Conservation (phyloP, 2,888 invertebrate genomes). For the Glaucopsyche alexis region DNA sequence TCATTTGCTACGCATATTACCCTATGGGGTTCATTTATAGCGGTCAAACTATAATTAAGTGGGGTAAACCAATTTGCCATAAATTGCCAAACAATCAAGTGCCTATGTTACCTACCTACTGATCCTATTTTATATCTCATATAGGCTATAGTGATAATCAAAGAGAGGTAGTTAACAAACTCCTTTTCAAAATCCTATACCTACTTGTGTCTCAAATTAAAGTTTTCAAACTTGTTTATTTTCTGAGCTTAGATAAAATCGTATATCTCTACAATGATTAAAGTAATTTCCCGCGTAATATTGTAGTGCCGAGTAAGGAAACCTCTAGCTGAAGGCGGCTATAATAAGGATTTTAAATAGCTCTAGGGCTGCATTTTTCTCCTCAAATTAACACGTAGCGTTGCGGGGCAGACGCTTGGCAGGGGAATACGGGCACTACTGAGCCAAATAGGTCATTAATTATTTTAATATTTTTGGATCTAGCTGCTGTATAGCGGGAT, state of each 20-base stretch:
- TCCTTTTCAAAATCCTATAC: background rate
- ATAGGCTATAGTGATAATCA: background rate
- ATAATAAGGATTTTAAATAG: conserved; percentile 3
- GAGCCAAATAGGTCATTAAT: conserved; percentile 43
- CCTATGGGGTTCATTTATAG: conserved; percentile 6
- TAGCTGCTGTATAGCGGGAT: conserved; percentile 18
- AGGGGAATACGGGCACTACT: conserved; percentile 38
- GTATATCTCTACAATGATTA: background rate
- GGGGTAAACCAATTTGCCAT: conserved; percentile 13
- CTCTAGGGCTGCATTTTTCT: conserved; percentile 28
- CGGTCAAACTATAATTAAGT: conserved; percentile 16
- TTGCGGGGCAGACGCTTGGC: conserved; percentile 36
- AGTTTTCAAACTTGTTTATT: background rate
- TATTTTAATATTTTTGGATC: conserved; percentile 41
- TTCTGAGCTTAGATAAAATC: background rate
- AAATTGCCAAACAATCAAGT: conserved; percentile 17
- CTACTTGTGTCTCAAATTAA: background rate
- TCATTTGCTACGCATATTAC: background rate
- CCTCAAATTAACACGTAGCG: conserved; percentile 32
- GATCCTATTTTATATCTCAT: background rate
- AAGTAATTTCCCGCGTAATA: conserved; percentile 12
- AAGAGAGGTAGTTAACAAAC: background rate
- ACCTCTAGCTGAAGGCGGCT: background rate
- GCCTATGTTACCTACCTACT: background rate
- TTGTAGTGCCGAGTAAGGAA: conserved; percentile 15